These are phyloP conservation scores for Latrodectus hesperus DNA, from an alignment of 2,888 invertebrate species.

Conservation along the genomic window DNA sequence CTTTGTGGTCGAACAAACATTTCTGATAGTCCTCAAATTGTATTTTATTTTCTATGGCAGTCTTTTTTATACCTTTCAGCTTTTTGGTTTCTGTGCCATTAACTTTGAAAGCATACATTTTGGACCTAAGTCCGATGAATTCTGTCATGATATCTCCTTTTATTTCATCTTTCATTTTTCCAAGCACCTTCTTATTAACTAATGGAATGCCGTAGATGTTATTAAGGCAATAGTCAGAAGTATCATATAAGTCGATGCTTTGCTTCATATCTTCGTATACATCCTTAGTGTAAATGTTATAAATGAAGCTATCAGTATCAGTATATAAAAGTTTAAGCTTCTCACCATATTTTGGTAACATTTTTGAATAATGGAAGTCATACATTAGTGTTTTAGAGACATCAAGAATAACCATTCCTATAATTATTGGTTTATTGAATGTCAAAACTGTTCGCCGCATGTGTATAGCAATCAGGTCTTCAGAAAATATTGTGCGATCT, in stretches of 20 bases:
- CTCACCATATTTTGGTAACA: not conserved
- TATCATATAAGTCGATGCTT: conserved; percentile 10
- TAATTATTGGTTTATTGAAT: not conserved
- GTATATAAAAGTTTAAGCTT: not conserved
- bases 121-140: conserved; percentile 23
- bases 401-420: not conserved
- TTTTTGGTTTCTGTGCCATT: not conserved
- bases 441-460: not conserved
- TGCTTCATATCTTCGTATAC: not conserved
- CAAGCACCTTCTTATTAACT: conserved; percentile 25
- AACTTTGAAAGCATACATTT: conserved; percentile 17
- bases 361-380: not conserved
- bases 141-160: conserved; percentile 15
- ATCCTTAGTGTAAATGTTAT: conserved; percentile 1
- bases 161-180: conserved; percentile 32
- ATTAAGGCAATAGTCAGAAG: conserved; percentile 11
- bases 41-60: conserved; percentile 7
- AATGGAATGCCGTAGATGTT: not conserved
- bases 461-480: not conserved
- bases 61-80: conserved; percentile 9
- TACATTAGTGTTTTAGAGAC: conserved; percentile 4
- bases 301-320: not conserved
- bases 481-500: not conserved
- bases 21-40: conserved; percentile 11
- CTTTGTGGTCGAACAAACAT: not conserved